Conservation (phyloP, 1,140 invertebrate species). For the Parasteatoda tepidariorum region DNA sequence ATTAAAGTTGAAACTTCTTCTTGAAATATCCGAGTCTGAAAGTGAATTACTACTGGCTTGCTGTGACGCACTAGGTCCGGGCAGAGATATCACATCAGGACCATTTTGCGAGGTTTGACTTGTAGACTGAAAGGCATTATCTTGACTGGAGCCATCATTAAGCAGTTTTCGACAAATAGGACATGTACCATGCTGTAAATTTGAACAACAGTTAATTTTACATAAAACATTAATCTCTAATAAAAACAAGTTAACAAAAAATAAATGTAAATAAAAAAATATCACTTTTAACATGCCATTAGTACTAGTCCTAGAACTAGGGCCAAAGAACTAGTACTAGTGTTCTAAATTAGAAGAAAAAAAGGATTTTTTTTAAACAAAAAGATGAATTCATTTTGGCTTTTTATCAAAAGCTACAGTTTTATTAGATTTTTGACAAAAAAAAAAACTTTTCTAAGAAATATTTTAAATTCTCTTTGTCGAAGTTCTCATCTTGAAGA, state of each 20-base stretch:
- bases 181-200: constrained; percentile 87
- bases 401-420: too few species aligned
- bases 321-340: too few species aligned
- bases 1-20: constrained; percentile 66
- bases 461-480: too few species aligned
- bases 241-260: not conserved
- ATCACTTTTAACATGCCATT: too few species aligned
- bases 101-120: not conserved
- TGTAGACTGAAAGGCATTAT: constrained; percentile 7
- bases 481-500: too few species aligned
- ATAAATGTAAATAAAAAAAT: not conserved
- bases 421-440: too few species aligned
- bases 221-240: not conserved
- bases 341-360: too few species aligned
- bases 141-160: constrained; percentile 68
- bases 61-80: not conserved
- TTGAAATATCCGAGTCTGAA: not conserved
- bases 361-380: too few species aligned
- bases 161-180: constrained; percentile 91
- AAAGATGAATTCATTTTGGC: too few species aligned
- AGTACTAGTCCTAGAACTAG: too few species aligned
- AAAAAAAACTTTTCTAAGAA: too few species aligned
- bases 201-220: constrained; percentile 54
- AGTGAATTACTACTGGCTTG: not conserved
- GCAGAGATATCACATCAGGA: not conserved